A percentile compares a stretch with the other conserved stretches of the same genome.
phyloP scores from a whole-genome alignment of 2,888 invertebrate species.

The Thereva nobilitata region DNA sequence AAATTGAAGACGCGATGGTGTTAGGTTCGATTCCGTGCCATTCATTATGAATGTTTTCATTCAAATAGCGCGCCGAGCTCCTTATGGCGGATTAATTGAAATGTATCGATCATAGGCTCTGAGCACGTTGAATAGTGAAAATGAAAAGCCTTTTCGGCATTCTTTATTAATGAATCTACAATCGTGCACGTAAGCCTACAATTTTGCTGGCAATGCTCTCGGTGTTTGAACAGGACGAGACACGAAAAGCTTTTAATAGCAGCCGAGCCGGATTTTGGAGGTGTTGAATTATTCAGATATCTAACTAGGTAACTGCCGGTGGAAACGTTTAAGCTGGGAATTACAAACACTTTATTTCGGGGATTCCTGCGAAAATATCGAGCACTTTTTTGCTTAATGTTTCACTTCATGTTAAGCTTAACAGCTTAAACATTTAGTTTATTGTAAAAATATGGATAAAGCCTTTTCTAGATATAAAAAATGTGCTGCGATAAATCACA shows the following conservation, averaged over 20 bases:
- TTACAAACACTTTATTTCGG: background rate
- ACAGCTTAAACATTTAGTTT: too few species aligned
- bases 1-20: conserved; percentile 9
- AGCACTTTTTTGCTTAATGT: too few species aligned
- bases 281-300: conserved; percentile 32
- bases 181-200: conserved; percentile 3
- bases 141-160: conserved; percentile 20
- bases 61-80: background rate
- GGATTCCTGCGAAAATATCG: too few species aligned
- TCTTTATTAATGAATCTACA: conserved; percentile 31
- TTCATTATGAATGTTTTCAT: conserved; percentile 21
- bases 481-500: too few species aligned
- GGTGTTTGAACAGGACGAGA: background rate
- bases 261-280: conserved; percentile 28
- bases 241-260: conserved; percentile 23
- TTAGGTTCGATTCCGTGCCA: conserved; percentile 21
- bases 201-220: background rate
- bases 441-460: too few species aligned
- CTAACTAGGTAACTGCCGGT: conserved; percentile 31
- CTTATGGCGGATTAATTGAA: conserved; percentile 22
- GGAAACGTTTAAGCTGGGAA: conserved; percentile 30
- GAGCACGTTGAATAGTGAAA: conserved; percentile 9
- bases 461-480: too few species aligned
- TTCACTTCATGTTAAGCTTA: too few species aligned
- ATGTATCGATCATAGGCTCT: conserved; percentile 26